Evolutionary conservation across 2,113 vertebrate species (phyloP).

Genomic region (Corvus moneduloides): DNA sequence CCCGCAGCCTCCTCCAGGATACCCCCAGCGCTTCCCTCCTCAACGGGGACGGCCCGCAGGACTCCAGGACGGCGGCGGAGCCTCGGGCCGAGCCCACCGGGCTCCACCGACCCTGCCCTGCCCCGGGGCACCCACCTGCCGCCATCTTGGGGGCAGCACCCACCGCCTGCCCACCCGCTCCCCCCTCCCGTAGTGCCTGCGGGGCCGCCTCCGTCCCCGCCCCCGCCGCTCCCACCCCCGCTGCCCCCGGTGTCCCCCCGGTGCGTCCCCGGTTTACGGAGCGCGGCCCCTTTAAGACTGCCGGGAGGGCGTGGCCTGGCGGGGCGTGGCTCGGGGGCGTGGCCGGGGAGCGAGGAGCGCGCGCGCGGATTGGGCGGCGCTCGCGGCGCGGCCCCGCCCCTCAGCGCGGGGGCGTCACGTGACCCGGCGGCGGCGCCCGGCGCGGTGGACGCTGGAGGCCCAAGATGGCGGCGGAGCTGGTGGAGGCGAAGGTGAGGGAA

Average conservation of each 20-base stretch:
- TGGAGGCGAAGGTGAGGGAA: no score
- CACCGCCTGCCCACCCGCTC: neutral
- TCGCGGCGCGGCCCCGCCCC: neutral
- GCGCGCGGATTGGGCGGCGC: neutral
- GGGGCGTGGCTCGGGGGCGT: neutral
- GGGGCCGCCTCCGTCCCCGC: fast-evolving
- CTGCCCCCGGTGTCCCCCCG: neutral
- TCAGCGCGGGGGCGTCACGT: neutral
- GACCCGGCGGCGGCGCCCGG: neutral
- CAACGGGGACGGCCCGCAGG: neutral
- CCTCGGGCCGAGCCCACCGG: neutral
- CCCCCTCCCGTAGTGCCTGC: neutral
- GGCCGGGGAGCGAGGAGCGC: neutral
- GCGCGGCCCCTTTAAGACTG: neutral
- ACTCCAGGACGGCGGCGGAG: neutral
- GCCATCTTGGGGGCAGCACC: neutral
- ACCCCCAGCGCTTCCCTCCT: neutral
- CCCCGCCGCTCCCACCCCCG: neutral
- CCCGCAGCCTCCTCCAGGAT: neutral
- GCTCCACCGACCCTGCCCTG: neutral
- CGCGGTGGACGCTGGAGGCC: no score
- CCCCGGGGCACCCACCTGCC: neutral
- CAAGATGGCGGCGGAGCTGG: no score
- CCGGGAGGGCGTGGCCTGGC: neutral
- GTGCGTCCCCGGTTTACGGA: neutral